Percentiles rank a stretch among this genome's conserved stretches.
Conservation (phyloP, 2,888 invertebrate species). For the Ennomos erosarius region DNA sequence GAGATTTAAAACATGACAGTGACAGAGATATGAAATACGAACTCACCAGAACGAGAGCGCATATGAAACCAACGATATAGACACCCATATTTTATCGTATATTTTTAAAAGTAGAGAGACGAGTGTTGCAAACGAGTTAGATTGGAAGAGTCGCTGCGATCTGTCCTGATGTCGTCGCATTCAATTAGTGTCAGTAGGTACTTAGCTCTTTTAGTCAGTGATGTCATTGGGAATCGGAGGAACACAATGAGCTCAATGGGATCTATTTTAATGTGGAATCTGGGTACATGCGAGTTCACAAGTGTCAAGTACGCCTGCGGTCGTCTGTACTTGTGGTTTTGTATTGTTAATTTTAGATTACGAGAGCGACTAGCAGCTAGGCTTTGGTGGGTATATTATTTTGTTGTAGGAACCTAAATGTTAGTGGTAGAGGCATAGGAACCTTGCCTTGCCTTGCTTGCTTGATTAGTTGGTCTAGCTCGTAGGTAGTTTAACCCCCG, state of each 20-base stretch:
- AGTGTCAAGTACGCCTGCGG: conserved; percentile 39
- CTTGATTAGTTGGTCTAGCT: too few species aligned
- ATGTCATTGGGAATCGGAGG: conserved; percentile 71
- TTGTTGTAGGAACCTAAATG: too few species aligned
- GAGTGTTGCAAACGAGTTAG: conserved; percentile 67
- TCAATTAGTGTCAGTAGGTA: conserved; percentile 75
- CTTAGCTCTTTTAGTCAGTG: conserved; percentile 67
- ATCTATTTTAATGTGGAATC: conserved; percentile 46
- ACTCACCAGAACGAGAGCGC: conserved; percentile 75
- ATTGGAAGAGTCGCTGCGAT: conserved; percentile 62
- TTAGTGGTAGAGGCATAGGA: too few species aligned
- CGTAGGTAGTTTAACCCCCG: too few species aligned
- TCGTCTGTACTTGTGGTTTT: conserved; percentile 29
- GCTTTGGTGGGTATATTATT: too few species aligned
- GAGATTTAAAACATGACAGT: conserved; percentile 1
- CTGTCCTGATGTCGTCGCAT: conserved; percentile 55
- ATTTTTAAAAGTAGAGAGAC: conserved; percentile 47
- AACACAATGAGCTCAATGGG: conserved; percentile 58
- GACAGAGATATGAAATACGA: conserved; percentile 15
- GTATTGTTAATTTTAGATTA: conserved; percentile 12
- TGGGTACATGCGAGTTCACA: conserved; percentile 27
- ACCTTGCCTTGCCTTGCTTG: too few species aligned
- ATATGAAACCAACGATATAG: conserved; percentile 69
- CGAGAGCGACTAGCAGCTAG: not conserved
- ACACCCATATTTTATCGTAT: conserved; percentile 62